Evolutionary conservation across 2,888 invertebrate species (phyloP), one percentile per base, ranked within the genome.

Genomic region (Drosophila heteroneura): DNA sequence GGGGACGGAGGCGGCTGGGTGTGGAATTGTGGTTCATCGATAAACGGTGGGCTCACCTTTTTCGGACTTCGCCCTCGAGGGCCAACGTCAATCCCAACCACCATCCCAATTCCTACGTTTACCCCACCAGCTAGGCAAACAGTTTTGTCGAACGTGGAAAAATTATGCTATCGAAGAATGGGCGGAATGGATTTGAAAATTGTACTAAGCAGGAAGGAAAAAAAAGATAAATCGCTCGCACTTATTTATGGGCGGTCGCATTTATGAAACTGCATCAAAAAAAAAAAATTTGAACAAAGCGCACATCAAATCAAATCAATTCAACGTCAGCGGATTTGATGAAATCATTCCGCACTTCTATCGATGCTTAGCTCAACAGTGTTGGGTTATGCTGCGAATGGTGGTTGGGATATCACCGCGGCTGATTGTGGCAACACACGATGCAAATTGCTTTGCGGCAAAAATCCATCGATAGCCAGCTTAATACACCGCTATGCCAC

Each of bases 241-340:
- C 44, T 61, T 49, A 65, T 76, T 83, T 70, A 82, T 83, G 77
- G 72, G 62, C 73, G 63, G 54, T 64, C 68, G 70, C 83, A 85
- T 81, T 86, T 82, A 81, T 87, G 85, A 81, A 87, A 82, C 81
- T 84, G 81, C 85, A 79, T 71, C 81, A 79, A 74, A 81, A 75
- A 85, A 81, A 85, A 85, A 26, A 44, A 87, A 88, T 85, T 88
- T 85, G 73, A 88, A 88, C 83, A 85, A 88, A 85, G 81, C 74
- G 76, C 79, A 79, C 85, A 85, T 85, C 81, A 83, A 85, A 78
- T 71, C 65, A 76, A 85, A 85, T 87, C 88, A 81, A 79, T 88
- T 88, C 83, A 72, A 74, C 85, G 88, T 85, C 85, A 83, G 83
- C 83, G 81, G 74, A 81, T 88, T 81, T 81, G 73, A 85, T 85